Base-by-base conservation (phyloP, 2,888 invertebrate genomes). In the Rhagophthalmus giganteus region DNA sequence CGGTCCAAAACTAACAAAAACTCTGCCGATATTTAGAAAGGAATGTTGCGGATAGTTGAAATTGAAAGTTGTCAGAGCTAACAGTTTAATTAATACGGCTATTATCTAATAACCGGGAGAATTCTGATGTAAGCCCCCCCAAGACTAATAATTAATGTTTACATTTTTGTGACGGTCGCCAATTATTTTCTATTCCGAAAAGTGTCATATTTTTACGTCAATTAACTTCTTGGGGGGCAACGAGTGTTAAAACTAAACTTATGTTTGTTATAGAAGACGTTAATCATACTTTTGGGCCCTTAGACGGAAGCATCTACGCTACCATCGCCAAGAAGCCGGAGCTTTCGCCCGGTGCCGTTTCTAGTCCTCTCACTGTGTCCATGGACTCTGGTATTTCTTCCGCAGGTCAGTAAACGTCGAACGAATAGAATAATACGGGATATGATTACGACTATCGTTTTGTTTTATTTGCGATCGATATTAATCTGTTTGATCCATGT, bases 381-480 rank as follows among this genome's bases (percentile, higher is more conserved):
- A 89, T 91, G 87, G 92, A 92, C 81, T 91, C 90, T 65, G 92
- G 92, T 66, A 92, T 92, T 67, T 90, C 90, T 68, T 88, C 89
- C 52, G 85, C 85, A 75, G 85, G 85, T 67, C 58, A 63, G 63
- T 61, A 37, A 10, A 6, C 11, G 11, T 39, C 25, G 7, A 28
- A 13, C 10, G 20, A 20, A n/a, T n/a, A n/a, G n/a, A n/a, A 20
- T 20, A 20, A 20, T 20, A 20, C 4, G 7, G 20, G 20, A 20
- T 20, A 20, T 20, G 20, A 20, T n/a, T n/a, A n/a, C 20, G 7
- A 5, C 20, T 20, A 20, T 20, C 20, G 7, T 20, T 32, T 32
- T n/a, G 4, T 2, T 27, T n/a, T 27, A 27, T 11, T 7, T 30
- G 12, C 10, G 12, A 30, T 12, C 28, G 16, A 33, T 16, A 44